Evolutionary conservation across 2,888 invertebrate species (phyloP).

Genomic region (Serripes groenlandicus): DNA sequence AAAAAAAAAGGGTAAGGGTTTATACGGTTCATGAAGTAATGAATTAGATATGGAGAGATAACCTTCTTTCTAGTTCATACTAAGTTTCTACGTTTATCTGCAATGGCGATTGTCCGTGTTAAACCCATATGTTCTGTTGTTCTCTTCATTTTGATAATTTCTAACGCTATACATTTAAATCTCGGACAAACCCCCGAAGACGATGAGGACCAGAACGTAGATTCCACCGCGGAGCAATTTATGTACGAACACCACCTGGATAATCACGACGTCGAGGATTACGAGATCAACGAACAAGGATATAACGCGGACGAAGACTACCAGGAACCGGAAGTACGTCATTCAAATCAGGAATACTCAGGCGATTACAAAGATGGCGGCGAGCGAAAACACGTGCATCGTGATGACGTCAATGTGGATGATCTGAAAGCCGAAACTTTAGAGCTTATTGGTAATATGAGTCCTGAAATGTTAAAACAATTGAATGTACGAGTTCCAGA

Average conservation of each 20-base stretch:
- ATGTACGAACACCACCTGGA: not conserved
- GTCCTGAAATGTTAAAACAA: conserved; percentile 1
- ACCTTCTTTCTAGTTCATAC: not conserved
- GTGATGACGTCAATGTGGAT: not conserved
- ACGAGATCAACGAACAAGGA: conserved; percentile 12
- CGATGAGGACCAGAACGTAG: not conserved
- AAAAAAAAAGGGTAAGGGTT: too few relatives aligned
- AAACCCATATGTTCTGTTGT: not conserved
- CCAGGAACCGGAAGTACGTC: not conserved
- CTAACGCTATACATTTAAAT: not conserved
- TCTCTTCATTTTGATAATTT: not conserved
- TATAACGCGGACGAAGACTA: conserved; percentile 6
- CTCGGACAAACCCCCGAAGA: not conserved
- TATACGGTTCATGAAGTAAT: too few relatives aligned
- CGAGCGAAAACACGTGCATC: not conserved
- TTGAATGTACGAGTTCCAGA: not conserved
- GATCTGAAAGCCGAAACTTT: not conserved
- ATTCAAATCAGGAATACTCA: not conserved
- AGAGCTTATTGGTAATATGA: not conserved
- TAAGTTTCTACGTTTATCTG: not conserved
- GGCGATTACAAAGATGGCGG: not conserved
- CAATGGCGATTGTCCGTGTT: not conserved
- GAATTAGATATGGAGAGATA: too few relatives aligned
- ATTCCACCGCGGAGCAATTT: not conserved
- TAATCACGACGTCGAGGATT: conserved; percentile 8